Conservation (phyloP, 2,113 vertebrate genomes). For the Epinephelus moara region DNA sequence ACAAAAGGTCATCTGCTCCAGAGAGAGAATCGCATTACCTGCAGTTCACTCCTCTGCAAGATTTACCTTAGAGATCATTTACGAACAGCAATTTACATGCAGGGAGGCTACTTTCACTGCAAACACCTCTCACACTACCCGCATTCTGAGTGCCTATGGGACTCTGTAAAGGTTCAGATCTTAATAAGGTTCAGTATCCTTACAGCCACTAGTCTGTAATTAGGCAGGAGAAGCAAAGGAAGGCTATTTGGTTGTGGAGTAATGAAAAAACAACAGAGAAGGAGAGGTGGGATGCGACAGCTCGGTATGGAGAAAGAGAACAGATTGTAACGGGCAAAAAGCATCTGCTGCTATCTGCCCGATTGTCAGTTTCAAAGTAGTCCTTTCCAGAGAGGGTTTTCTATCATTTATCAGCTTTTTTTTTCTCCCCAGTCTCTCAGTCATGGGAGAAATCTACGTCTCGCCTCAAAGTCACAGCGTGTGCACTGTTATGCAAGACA, state of each 20-base stretch:
- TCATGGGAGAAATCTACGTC: not conserved
- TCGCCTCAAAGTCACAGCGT: not conserved
- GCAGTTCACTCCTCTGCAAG: conserved; percentile 36
- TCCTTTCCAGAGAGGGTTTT: conserved; percentile 16
- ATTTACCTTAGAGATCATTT: conserved; percentile 45
- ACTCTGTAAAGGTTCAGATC: conserved; percentile 20
- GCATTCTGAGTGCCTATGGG: conserved; percentile 55
- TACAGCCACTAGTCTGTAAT: conserved; percentile 24
- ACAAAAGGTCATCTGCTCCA: conserved; percentile 50
- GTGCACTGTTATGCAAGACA: conserved; percentile 12
- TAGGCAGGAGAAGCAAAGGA: conserved; percentile 33
- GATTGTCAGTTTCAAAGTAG: conserved; percentile 27
- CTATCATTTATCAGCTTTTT: conserved; percentile 40
- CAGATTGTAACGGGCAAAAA: conserved; percentile 10
- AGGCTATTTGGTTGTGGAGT: conserved; percentile 23
- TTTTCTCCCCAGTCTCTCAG: conserved; percentile 18
- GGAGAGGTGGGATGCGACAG: conserved; percentile 1
- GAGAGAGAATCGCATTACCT: conserved; percentile 42
- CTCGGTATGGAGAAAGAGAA: conserved; percentile 23
- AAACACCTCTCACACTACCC: conserved; percentile 47
- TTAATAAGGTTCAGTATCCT: conserved; percentile 34
- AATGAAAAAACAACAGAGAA: conserved; percentile 38
- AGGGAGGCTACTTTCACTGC: conserved; percentile 21
- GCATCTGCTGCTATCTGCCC: conserved; percentile 31
- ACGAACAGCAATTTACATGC: conserved; percentile 50